phyloP scores from a whole-genome alignment of 2,797 vertebrate genomes.

The Enteromius paludinosus region DNA sequence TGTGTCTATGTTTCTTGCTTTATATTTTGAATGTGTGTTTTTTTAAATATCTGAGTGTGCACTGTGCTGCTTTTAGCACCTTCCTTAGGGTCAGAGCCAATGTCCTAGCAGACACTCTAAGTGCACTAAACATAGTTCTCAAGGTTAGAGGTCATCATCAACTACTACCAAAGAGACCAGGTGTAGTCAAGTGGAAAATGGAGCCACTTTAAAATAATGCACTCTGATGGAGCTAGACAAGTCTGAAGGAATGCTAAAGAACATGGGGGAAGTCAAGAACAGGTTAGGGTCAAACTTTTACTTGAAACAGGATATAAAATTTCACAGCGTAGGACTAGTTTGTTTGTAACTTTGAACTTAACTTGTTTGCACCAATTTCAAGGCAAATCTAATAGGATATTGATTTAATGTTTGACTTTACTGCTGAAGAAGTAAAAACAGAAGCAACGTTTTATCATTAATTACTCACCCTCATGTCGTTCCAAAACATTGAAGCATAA shows the following conservation, averaged over 20 bases:
- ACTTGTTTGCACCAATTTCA: not conserved
- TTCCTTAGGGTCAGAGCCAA: constrained; percentile 27
- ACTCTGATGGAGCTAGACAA: constrained; percentile 1
- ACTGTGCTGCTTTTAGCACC: constrained; percentile 35
- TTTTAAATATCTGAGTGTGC: not conserved
- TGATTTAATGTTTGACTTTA: not conserved
- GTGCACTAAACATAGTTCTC: constrained; percentile 32
- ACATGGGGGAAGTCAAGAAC: not conserved
- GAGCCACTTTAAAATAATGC: constrained; percentile 34
- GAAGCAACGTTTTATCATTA: not conserved
- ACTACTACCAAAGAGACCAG: constrained; percentile 40
- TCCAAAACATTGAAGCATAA: no score
- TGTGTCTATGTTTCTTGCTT: not conserved
- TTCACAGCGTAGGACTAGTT: not conserved
- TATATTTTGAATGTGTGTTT: not conserved
- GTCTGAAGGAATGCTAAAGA: constrained; percentile 10
- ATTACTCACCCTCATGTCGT: no score
- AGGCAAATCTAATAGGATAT: not conserved
- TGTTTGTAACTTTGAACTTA: not conserved
- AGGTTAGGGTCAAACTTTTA: not conserved
- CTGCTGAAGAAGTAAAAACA: not conserved
- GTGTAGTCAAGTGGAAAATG: constrained; percentile 44
- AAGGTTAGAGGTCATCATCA: constrained; percentile 45
- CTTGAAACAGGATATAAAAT: not conserved
- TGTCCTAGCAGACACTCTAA: constrained; percentile 21